These are phyloP conservation scores for Drosophila miranda DNA, from an alignment of 1,140 invertebrate genomes.

Conservation along the genomic window DNA sequence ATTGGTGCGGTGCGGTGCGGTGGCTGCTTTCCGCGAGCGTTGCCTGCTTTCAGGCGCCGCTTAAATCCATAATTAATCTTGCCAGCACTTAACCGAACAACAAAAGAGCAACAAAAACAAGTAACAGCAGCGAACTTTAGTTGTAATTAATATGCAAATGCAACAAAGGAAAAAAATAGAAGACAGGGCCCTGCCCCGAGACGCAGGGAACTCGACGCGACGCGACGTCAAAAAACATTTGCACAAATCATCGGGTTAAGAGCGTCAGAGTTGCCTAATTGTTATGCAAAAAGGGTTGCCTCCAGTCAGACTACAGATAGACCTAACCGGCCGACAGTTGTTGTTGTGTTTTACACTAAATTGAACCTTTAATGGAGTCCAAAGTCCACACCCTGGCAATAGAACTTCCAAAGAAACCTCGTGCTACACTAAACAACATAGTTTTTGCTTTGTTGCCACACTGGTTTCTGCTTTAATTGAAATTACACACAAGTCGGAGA, in stretches of 20 bases:
- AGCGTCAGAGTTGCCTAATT: constrained; percentile 59
- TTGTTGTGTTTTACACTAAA: constrained; percentile 30
- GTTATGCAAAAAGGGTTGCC: constrained; percentile 59
- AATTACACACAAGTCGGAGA: too few relatives aligned
- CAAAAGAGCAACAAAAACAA: neutral
- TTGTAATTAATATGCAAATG: constrained; percentile 76
- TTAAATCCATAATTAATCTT: constrained; percentile 49
- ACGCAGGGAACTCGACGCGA: constrained; percentile 34
- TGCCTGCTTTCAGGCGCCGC: constrained; percentile 49
- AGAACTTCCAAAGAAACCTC: neutral
- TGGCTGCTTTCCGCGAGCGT: constrained; percentile 5
- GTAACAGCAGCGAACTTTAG: constrained; percentile 29
- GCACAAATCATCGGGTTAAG: constrained; percentile 65
- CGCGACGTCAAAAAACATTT: constrained; percentile 65
- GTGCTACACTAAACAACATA: constrained; percentile 3
- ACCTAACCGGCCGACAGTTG: constrained; percentile 9
- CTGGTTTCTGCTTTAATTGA: neutral
- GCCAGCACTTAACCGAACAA: constrained; percentile 30
- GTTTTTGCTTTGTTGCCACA: neutral
- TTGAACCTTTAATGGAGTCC: constrained; percentile 25
- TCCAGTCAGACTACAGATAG: constrained; percentile 5
- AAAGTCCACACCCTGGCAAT: constrained; percentile 19
- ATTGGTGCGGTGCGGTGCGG: constrained; percentile 1
- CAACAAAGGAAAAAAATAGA: constrained; percentile 21
- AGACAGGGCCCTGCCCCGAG: neutral